Percentiles rank a stretch among this genome's conserved stretches.
Evolutionary conservation across 2,888 invertebrate species (phyloP).

Genomic region (Xanthia icteritia): DNA sequence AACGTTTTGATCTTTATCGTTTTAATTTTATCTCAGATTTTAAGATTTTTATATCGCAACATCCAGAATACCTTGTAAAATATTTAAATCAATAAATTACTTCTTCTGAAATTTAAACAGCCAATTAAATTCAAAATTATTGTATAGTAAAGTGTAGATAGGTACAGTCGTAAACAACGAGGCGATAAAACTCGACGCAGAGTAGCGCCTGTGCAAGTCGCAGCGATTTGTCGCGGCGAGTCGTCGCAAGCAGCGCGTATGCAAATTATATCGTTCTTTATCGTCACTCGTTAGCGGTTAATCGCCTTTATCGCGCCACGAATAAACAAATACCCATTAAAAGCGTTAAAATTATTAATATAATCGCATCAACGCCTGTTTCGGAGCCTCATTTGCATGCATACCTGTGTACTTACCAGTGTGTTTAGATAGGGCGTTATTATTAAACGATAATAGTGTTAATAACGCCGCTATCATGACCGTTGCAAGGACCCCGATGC

Average conservation of each 20-base stretch:
- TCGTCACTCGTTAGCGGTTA: conserved; percentile 81
- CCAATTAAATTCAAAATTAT: conserved; percentile 59
- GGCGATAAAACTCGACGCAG: conserved; percentile 44
- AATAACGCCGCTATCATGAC: conserved; percentile 70
- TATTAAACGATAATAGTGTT: conserved; percentile 80
- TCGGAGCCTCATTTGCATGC: conserved; percentile 79
- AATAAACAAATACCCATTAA: conserved; percentile 86
- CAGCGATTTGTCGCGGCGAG: conserved; percentile 60
- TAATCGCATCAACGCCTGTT: conserved; percentile 75
- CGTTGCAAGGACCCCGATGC: conserved; percentile 66
- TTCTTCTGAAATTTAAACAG: conserved; percentile 34
- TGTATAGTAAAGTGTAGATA: conserved; percentile 46
- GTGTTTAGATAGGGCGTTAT: conserved; percentile 82
- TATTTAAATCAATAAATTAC: conserved; percentile 57
- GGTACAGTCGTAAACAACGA: conserved; percentile 52
- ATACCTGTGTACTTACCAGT: conserved; percentile 56
- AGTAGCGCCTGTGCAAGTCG: conserved; percentile 47
- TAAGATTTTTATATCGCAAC: conserved; percentile 19
- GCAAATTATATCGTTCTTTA: conserved; percentile 77
- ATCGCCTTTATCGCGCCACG: conserved; percentile 81
- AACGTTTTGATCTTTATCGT: conserved; percentile 32
- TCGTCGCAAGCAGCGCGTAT: conserved; percentile 66
- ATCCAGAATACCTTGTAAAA: conserved; percentile 40
- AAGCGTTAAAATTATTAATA: conserved; percentile 85
- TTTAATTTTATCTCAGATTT: conserved; percentile 35